Evolutionary conservation across 2,113 vertebrate species (phyloP).

Genomic region (Aleadryas rufinucha): DNA sequence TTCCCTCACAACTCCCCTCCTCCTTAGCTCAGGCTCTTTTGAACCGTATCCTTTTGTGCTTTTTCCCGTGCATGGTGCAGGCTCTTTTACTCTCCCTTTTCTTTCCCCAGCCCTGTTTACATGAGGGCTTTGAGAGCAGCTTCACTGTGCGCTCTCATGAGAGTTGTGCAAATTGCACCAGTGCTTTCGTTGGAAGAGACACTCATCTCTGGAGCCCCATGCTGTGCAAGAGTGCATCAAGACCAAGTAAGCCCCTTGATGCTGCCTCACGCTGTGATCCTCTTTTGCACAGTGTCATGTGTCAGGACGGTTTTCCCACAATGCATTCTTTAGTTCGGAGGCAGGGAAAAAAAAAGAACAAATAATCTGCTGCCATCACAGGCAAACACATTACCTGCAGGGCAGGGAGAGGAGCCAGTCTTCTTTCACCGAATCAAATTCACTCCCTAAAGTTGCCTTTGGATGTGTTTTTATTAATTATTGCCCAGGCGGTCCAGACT

Average conservation of each 20-base stretch:
- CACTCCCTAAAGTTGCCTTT: constrained; percentile 11
- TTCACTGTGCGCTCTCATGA: constrained; percentile 72
- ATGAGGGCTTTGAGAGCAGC: constrained; percentile 69
- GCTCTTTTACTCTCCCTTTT: constrained; percentile 69
- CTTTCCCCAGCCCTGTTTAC: constrained; percentile 72
- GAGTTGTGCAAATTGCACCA: constrained; percentile 80
- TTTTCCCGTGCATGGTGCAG: constrained; percentile 52
- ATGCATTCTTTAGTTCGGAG: constrained; percentile 83
- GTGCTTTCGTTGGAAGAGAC: constrained; percentile 78
- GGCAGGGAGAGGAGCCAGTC: constrained; percentile 34
- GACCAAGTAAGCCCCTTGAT: constrained; percentile 84
- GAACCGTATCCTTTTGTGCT: constrained; percentile 72
- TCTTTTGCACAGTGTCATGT: constrained; percentile 82
- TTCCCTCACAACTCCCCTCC: constrained; percentile 1
- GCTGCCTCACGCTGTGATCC: constrained; percentile 80
- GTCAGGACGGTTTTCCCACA: constrained; percentile 82
- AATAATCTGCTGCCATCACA: constrained; percentile 76
- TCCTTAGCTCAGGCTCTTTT: constrained; percentile 70
- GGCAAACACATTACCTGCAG: constrained; percentile 74
- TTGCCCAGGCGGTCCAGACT: not conserved
- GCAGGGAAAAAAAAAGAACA: constrained; percentile 66
- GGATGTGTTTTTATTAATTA: not conserved
- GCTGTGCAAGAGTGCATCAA: constrained; percentile 83
- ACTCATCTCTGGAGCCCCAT: constrained; percentile 75
- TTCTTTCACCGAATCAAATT: constrained; percentile 26